phyloP scores from a whole-genome alignment of 2,797 vertebrate genomes.

The Clamator glandarius region DNA sequence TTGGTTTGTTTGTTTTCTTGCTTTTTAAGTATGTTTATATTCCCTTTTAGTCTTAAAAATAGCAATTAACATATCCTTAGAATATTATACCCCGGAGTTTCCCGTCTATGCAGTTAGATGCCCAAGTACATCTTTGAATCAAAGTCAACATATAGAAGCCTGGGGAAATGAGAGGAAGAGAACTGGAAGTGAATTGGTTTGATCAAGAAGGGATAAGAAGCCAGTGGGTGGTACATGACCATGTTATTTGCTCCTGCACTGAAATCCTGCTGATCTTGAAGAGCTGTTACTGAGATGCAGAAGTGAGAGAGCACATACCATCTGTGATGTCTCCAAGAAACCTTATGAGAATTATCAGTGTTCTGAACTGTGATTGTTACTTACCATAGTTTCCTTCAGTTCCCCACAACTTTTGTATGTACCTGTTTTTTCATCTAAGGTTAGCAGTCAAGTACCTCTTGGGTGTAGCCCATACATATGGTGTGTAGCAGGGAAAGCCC shows the following conservation, averaged over 20 bases:
- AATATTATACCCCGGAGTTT: background rate
- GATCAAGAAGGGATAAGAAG: background rate
- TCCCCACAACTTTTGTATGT: background rate
- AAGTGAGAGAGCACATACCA: rapidly evolving
- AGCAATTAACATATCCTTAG: background rate
- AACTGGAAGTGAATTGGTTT: background rate
- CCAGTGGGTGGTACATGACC: rapidly evolving
- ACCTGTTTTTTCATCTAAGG: background rate
- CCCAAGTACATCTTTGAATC: background rate
- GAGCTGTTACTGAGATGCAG: background rate
- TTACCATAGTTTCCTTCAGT: background rate
- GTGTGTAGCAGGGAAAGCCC: background rate
- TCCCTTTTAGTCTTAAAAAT: background rate
- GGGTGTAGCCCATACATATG: background rate
- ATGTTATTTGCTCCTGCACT: background rate
- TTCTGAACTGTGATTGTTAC: background rate
- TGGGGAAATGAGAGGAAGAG: background rate
- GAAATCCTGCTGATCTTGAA: background rate
- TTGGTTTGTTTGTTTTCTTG: too few relatives aligned
- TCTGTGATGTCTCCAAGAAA: background rate
- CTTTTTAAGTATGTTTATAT: background rate
- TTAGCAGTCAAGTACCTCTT: background rate
- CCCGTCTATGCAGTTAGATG: background rate
- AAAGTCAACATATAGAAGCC: background rate
- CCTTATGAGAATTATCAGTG: background rate